phyloP scores from a whole-genome alignment of 2,797 vertebrate genomes.

The Typhlichthys eigenmanni region DNA sequence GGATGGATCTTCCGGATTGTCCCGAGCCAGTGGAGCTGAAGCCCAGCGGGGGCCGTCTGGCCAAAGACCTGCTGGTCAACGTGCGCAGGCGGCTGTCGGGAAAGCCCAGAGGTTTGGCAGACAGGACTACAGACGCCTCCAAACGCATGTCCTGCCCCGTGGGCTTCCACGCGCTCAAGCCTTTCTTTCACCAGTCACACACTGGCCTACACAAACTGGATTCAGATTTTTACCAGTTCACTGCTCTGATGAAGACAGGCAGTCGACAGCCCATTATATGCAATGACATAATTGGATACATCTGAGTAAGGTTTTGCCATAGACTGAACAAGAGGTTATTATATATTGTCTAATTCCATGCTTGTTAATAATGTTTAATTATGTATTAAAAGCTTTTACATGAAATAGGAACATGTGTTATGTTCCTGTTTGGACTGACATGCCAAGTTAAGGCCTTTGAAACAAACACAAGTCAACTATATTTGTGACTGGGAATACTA shows the following conservation, averaged over 20 bases:
- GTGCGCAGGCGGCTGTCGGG: conserved; percentile 86
- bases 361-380: conserved; percentile 26
- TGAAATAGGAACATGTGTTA: conserved; percentile 36
- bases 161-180: conserved; percentile 78
- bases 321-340: conserved; percentile 16
- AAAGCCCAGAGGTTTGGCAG: conserved; percentile 77
- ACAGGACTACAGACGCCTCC: conserved; percentile 60
- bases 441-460: not conserved
- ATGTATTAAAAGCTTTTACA: conserved; percentile 54
- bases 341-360: conserved; percentile 39
- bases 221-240: conserved; percentile 86
- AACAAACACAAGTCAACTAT: not conserved
- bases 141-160: conserved; percentile 92
- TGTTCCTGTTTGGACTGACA: conserved; percentile 10
- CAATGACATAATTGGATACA: conserved; percentile 92
- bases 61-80: conserved; percentile 90
- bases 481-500: not conserved
- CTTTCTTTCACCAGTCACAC: conserved; percentile 91
- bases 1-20: conserved; percentile 95
- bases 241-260: conserved; percentile 91
- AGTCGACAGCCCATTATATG: conserved; percentile 97
- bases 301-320: conserved; percentile 70
- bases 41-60: conserved; percentile 75
- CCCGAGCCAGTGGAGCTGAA: conserved; percentile 75
- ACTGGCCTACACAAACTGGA: conserved; percentile 84